Base-by-base conservation (phyloP, 2,888 invertebrate species). In the Melipona beecheii region DNA sequence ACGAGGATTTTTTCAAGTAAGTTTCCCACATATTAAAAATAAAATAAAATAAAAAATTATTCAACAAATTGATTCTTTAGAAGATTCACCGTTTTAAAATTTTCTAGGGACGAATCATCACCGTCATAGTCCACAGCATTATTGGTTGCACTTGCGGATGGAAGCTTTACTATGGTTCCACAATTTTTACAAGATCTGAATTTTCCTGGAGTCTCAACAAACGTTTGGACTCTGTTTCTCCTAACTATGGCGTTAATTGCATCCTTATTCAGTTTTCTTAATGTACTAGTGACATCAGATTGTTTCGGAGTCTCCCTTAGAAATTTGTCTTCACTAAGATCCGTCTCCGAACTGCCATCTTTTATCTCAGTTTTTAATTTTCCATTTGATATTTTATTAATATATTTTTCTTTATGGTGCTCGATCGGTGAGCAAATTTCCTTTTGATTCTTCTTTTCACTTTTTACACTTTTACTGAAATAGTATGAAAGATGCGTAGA, bases 241-340 rank as follows among this genome's bases (percentile, higher is more conserved):
- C 80, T 85, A 50, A 62, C 52, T 19, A 86, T 58, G 0, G 86
- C 83, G 15, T 88, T 80, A 50, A 85, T 82, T 50, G 86, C 85
- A 9, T 86, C 82, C 54, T 81, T 75, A 24, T 88, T 87, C 54
- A 81, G 31, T 54, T 87, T 86, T 36, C 79, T 79, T 50, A 88
- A 27, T 1, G 82, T 75, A 24, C 78, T 50, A 5, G 81, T 79
- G 4, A 54, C 86, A 17, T 85, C 78, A 0, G 66, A 66, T 13
- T 69, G 75, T 31, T 70, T 62, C 9, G 78, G 79, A 5, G 43
- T 72, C 3, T 78, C 78, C 13, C 24, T 68, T n/a, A 62, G 50
- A 36, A 82, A 24, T 27, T 58, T 27, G 24, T 73, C 80, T 54
- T 80, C 80, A 13, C 70, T 68, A 19, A 75, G 74, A 13, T 58